A percentile compares a stretch with the other conserved stretches of the same genome.
These are phyloP conservation scores for Bimastos eiseni DNA, from an alignment of 2,888 invertebrate genomes.

Conservation along the genomic window DNA sequence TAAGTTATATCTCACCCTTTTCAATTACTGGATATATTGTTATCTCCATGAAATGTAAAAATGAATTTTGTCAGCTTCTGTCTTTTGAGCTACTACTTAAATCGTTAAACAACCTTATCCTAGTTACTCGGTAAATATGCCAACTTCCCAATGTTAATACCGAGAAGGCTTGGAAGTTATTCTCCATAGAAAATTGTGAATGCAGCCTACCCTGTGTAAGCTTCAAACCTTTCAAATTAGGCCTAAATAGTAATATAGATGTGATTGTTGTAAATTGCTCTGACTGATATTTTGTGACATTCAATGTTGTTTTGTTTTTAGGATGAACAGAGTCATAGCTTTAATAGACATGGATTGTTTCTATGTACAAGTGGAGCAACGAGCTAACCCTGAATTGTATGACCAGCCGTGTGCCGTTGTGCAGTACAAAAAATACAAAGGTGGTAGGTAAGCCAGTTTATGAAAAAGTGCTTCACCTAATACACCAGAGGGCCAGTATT, in stretches of 20 bases:
- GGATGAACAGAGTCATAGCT: constrained; percentile 69
- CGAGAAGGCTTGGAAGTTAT: too few species aligned
- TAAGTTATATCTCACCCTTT: background rate
- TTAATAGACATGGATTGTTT: constrained; percentile 99
- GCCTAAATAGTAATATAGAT: too few species aligned
- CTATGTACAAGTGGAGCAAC: constrained; percentile 96
- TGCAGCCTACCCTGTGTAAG: background rate
- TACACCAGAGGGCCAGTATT: too few species aligned
- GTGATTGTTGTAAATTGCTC: background rate
- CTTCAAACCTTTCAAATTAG: background rate
- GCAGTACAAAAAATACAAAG: constrained; percentile 90
- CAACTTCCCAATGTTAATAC: too few species aligned
- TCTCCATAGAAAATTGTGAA: background rate
- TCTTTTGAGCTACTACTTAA: background rate
- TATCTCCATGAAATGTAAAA: background rate
- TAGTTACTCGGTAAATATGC: too few species aligned
- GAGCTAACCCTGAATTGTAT: constrained; percentile 77
- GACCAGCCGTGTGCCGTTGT: constrained; percentile 94
- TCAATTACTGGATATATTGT: background rate
- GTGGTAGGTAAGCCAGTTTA: constrained; percentile 78
- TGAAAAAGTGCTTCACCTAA: background rate
- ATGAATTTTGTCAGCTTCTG: background rate
- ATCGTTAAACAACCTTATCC: background rate
- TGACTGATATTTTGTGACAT: background rate
- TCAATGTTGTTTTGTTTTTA: background rate